phyloP scores from a whole-genome alignment of 2,888 invertebrate genomes.

The Exephanes ischioxanthus region DNA sequence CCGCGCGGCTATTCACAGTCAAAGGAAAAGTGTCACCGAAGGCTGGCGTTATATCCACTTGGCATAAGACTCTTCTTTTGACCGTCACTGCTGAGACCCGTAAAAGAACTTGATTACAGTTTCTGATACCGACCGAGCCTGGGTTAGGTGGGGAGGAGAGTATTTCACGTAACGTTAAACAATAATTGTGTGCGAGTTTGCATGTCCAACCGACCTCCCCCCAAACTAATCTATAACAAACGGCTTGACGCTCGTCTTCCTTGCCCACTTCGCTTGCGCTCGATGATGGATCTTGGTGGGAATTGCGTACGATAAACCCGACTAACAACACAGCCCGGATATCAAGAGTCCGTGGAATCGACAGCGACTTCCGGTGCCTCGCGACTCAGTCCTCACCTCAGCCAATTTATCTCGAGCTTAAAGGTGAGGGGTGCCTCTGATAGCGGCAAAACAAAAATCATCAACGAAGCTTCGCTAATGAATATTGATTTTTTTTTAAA shows the following conservation, averaged over 20 bases:
- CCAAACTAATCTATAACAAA: slow-evolving; percentile 14
- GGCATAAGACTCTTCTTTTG: too few species aligned
- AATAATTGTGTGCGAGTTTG: background rate
- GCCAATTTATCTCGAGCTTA: slow-evolving; percentile 89
- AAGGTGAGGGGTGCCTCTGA: slow-evolving; percentile 88
- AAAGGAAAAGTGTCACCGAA: too few species aligned
- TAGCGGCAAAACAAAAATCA: background rate
- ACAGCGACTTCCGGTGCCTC: slow-evolving; percentile 82
- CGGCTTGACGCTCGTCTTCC: slow-evolving; percentile 47
- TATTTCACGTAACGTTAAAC: too few species aligned
- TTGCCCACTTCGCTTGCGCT: slow-evolving; percentile 70
- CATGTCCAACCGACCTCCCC: slow-evolving; percentile 13
- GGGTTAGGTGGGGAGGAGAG: too few species aligned
- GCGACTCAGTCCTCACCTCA: slow-evolving; percentile 89
- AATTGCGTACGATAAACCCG: slow-evolving; percentile 55
- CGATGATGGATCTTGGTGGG: slow-evolving; percentile 68
- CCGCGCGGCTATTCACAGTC: too few species aligned
- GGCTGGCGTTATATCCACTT: too few species aligned
- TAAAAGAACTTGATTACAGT: too few species aligned
- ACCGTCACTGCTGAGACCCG: too few species aligned
- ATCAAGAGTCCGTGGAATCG: slow-evolving; percentile 82
- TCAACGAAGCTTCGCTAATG: too few species aligned
- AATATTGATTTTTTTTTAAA: too few species aligned
- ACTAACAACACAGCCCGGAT: slow-evolving; percentile 78
- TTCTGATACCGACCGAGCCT: too few species aligned